Percentiles rank a stretch among this genome's conserved stretches.
Evolutionary conservation across 2,797 vertebrate species (phyloP).

Genomic region (Sebastiscus albofasciatus): DNA sequence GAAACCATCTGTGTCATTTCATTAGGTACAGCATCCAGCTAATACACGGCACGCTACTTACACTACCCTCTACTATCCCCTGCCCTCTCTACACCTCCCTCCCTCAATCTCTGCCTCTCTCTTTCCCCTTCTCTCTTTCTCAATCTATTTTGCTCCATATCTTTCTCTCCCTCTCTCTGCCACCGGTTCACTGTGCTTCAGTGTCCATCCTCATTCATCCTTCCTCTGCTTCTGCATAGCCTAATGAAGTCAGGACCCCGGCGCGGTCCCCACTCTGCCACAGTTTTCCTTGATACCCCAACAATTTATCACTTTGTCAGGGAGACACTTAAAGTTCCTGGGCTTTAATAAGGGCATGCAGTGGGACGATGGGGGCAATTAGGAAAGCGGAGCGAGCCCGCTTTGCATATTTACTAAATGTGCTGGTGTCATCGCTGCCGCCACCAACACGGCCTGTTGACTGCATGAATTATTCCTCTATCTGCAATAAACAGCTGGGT

Average conservation of each 20-base stretch:
- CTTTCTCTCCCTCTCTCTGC: constrained; percentile 29
- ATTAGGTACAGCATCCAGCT: constrained; percentile 71
- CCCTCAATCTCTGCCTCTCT: constrained; percentile 30
- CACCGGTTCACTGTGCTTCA: constrained; percentile 81
- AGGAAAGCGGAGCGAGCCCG: constrained; percentile 87
- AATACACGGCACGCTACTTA: constrained; percentile 53
- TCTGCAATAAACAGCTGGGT: constrained; percentile 99
- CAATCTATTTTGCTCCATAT: constrained; percentile 44
- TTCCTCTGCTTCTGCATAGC: constrained; percentile 90
- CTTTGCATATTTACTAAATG: constrained; percentile 99
- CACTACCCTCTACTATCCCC: constrained; percentile 34
- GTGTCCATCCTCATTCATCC: constrained; percentile 94
- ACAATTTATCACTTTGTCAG: constrained; percentile 99
- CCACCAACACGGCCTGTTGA: constrained; percentile 95
- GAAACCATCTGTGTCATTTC: constrained; percentile 78
- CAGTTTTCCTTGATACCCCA: constrained; percentile 91
- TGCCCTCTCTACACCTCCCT: constrained; percentile 33
- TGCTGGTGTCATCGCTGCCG: constrained; percentile 88
- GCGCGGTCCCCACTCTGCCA: constrained; percentile 86
- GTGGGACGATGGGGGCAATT: constrained; percentile 94
- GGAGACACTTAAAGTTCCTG: constrained; percentile 97
- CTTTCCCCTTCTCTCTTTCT: constrained; percentile 34
- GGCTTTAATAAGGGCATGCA: constrained; percentile 98
- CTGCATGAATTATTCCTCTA: constrained; percentile 99
- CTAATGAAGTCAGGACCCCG: constrained; percentile 97